Base-by-base conservation (phyloP, 1,140 invertebrate species). In the Drosophila micromelanica region DNA sequence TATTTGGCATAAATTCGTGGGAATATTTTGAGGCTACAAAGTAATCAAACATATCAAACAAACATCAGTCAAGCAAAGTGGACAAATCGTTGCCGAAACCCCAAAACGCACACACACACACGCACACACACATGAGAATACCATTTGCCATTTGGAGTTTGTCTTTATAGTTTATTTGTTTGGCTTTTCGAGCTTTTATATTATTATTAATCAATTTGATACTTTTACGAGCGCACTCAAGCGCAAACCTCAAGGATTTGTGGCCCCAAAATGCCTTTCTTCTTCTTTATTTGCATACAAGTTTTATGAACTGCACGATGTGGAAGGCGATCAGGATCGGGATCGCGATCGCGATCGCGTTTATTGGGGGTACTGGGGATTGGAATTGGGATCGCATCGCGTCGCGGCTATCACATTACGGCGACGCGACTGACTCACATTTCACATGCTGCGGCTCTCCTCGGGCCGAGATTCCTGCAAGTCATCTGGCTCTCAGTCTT, bases 191-290 rank as follows among this genome's bases (percentile, higher is more conserved):
- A 43, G 78, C 70, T 86, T 84, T 87, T 82, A 78, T 90, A 86
- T 82, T 90, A 84, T 90, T 90, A 90, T 90, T 90, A 90, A 90
- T 90, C 87, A 90, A 90, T 90, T 90, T 90, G 87, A 90, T 90
- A 90, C 87, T 90, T 90, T 90, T 90, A 81, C 84, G 84, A 87
- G 82, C 78, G 84, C 82, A 89, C 82, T 86, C 82, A 86, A 82
- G 82, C 82, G 82, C 82, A 80, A 86, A 86, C 69, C 82, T 81
- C 81, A 85, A 85, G 81, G 81, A 85, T 85, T 86, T 86, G 78
- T 68, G 32, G 64, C 17, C 64, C 48, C 59, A 27, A 75, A 75
- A 60, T 71, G 77, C 64, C 71, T 57, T 69, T 38, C 52, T 61
- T 81, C 73, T 73, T 67, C 67, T 84, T 84, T 85, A 85, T 86